A percentile compares a stretch with the other conserved stretches of the same genome.
These are phyloP conservation scores for Trichoplusia ni DNA, from an alignment of 1,140 invertebrate species.

Conservation along the genomic window DNA sequence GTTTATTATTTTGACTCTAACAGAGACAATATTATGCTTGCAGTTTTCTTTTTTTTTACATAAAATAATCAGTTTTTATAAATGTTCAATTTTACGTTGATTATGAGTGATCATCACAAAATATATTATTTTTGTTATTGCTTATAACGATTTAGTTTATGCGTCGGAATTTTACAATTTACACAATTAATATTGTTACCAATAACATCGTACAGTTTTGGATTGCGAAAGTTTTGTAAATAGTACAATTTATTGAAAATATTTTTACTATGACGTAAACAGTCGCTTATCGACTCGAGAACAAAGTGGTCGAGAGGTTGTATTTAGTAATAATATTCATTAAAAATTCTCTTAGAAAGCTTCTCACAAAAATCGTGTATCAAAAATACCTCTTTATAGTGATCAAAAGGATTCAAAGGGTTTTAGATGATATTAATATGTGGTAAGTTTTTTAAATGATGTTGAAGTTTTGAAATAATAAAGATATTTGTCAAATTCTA, in stretches of 20 bases:
- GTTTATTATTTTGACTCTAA: conserved; percentile 31
- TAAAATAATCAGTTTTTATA: conserved; percentile 19
- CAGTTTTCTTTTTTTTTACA: conserved; percentile 14
- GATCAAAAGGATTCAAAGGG: conserved; percentile 75
- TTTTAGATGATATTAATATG: conserved; percentile 77
- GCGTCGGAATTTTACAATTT: conserved; percentile 38
- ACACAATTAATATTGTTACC: conserved; percentile 50
- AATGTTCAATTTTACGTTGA: conserved; percentile 20
- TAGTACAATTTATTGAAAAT: conserved; percentile 61
- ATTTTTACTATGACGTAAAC: conserved; percentile 41
- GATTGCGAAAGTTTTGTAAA: conserved; percentile 59
- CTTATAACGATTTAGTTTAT: conserved; percentile 44
- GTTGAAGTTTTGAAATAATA: conserved; percentile 77
- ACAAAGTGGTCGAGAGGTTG: conserved; percentile 35
- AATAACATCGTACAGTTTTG: conserved; percentile 41
- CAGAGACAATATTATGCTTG: conserved; percentile 22
- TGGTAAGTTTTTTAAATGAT: conserved; percentile 76
- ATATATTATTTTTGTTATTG: conserved; percentile 35
- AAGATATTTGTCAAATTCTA: conserved; percentile 77
- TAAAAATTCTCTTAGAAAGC: conserved; percentile 54
- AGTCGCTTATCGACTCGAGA: conserved; percentile 1
- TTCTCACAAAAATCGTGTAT: conserved; percentile 63
- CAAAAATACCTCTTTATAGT: conserved; percentile 79
- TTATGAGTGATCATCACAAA: conserved; percentile 41
- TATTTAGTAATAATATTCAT: conserved; percentile 56